Conservation (phyloP, 2,888 invertebrate genomes). For the Anodontia alba region DNA sequence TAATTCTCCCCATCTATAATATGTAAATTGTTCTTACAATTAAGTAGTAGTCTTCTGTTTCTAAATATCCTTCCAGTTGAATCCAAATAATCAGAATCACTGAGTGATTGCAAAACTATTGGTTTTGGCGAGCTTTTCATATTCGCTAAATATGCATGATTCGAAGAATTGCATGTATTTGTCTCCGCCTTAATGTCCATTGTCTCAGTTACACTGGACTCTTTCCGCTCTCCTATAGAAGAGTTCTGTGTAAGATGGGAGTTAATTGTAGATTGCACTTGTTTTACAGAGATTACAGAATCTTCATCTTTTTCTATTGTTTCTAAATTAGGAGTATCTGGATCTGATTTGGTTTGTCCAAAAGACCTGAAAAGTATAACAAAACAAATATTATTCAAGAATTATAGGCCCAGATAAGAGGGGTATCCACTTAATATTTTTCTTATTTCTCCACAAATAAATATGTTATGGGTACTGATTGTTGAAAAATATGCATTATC, state of each 20-base stretch:
- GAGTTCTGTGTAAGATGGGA: not conserved
- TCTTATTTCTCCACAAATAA: no score
- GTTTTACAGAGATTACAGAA: not conserved
- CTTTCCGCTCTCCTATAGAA: not conserved
- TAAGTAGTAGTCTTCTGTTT: conserved; percentile 73
- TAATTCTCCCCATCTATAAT: conserved; percentile 75
- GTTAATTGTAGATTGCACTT: not conserved
- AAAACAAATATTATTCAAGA: not conserved
- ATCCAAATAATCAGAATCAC: conserved; percentile 54
- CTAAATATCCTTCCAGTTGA: conserved; percentile 43
- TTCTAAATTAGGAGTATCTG: not conserved
- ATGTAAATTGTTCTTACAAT: conserved; percentile 77
- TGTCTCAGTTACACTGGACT: not conserved
- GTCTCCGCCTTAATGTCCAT: not conserved
- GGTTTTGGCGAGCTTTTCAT: not conserved
- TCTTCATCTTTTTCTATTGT: conserved; percentile 17
- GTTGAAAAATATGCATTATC: no score
- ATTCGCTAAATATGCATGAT: not conserved
- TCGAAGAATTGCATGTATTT: not conserved
- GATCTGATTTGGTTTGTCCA: conserved; percentile 26
- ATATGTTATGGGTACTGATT: no score
- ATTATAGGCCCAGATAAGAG: no score
- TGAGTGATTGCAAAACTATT: conserved; percentile 50
- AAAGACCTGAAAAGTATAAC: conserved; percentile 48
- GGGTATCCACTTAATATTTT: no score